Base-by-base conservation (phyloP, 2,113 vertebrate genomes). In the Odocoileus hemionus region DNA sequence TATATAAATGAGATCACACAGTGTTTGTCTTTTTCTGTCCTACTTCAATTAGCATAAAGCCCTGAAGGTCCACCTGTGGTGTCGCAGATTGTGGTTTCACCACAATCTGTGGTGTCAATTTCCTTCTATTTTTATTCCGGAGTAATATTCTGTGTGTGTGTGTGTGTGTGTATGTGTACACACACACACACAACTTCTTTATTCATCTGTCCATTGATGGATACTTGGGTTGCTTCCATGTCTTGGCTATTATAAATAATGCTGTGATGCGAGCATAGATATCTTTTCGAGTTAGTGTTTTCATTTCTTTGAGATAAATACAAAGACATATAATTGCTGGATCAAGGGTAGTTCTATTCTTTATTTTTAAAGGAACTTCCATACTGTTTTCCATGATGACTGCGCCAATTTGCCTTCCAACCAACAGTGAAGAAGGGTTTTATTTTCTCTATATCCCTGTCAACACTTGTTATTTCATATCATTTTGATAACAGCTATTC, bases 151-250 rank as follows among this genome's bases (percentile, higher is more conserved):
- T 2, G 33, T 64, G 7, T 4, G 7, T 17, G 14, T 16, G 28
- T 3, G 12, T 11, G 60, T 2, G 1, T 1, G 30, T 0, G 3
- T 2, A 1, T 36, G 36, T 36, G 36, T 4, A 4, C 25, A 23
- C 19, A 52, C 47, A 67, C 11, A n/a, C 30, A 52, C 52, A 43
- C 26, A 57, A 16, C 54, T 52, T 74, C 25, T 84, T 76, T 95
- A 70, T 57, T 47, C n/a, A 30, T 28, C 55, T 64, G 52, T 52
- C 36, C 64, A 43, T 61, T 47, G 33, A 70, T 26, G 33, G 43
- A 84, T 26, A 95, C 17, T 58, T 50, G 58, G 13, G 26, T 43
- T 78, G 45, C 64, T 91, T 85, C 55, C 28, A 16, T 45, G 28
- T 91, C 64, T 78, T 54, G 16, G 21, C 55, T 45, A 13, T 76